phyloP scores from a whole-genome alignment of 1,140 invertebrate genomes.

The Trialeurodes vaporariorum region DNA sequence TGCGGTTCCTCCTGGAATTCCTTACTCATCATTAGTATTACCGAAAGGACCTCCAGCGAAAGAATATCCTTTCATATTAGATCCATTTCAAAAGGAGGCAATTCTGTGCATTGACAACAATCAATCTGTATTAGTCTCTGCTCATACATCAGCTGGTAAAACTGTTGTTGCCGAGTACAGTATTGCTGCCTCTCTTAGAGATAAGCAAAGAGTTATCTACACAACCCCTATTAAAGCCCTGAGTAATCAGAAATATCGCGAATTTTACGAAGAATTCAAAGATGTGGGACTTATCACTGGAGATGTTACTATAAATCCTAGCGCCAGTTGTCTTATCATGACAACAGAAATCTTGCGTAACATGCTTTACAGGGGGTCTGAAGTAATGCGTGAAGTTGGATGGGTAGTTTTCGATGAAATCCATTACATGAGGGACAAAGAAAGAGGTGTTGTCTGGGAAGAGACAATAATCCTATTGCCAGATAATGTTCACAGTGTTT shows the following conservation, averaged over 20 bases:
- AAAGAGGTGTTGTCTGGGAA: constrained; percentile 98
- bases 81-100: constrained; percentile 97
- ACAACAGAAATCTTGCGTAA: constrained; percentile 99
- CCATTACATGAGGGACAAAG: constrained; percentile 99
- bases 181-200: constrained; percentile 54
- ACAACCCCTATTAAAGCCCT: constrained; percentile 99
- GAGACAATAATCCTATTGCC: constrained; percentile 96
- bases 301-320: constrained; percentile 98
- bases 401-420: constrained; percentile 99
- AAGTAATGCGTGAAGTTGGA: constrained; percentile 95
- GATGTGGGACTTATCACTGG: constrained; percentile 98
- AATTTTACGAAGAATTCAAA: constrained; percentile 94
- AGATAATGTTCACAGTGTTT: constrained; percentile 97
- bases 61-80: constrained; percentile 87
- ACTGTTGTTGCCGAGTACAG: constrained; percentile 95
- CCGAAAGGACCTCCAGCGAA: constrained; percentile 62
- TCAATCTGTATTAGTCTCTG: constrained; percentile 94
- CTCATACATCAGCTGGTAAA: constrained; percentile 99
- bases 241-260: constrained; percentile 98
- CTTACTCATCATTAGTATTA: constrained; percentile 60
- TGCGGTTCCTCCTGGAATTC: constrained; percentile 72
- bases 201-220: constrained; percentile 89
- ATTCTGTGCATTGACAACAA: constrained; percentile 96
- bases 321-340: constrained; percentile 97
- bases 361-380: constrained; percentile 97